Conservation (phyloP, 2,113 vertebrate species). For the Aix galericulata region DNA sequence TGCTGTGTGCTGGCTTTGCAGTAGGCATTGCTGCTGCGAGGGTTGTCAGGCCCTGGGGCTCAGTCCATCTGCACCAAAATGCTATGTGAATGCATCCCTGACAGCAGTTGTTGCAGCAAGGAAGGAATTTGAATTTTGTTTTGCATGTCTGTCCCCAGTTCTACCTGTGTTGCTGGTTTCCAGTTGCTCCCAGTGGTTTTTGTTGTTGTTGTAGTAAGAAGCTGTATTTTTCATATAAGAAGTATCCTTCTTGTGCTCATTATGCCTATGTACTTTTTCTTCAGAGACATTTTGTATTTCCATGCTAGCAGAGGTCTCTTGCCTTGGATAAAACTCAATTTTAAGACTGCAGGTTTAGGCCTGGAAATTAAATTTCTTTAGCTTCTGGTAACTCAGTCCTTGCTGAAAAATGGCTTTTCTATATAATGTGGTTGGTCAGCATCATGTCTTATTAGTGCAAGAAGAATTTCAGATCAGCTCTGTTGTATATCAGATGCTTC, state of each 20-base stretch:
- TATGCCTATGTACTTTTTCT: neutral
- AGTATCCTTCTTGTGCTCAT: neutral
- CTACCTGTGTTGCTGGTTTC: neutral
- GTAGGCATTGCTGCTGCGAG: neutral
- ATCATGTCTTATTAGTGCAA: neutral
- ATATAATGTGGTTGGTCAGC: neutral
- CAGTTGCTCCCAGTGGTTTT: conserved; percentile 1
- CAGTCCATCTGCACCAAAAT: neutral
- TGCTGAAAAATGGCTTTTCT: conserved; percentile 18
- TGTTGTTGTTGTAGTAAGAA: conserved; percentile 5
- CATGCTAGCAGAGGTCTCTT: neutral
- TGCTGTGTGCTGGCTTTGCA: accelerated
- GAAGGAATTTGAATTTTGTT: neutral
- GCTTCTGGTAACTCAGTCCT: neutral
- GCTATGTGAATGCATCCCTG: neutral
- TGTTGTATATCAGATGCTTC: neutral
- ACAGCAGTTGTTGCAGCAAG: neutral
- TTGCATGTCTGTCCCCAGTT: accelerated
- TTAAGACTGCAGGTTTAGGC: neutral
- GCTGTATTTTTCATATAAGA: neutral
- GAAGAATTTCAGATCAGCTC: neutral
- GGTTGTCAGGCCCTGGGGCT: neutral
- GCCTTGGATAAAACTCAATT: neutral
- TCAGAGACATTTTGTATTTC: neutral
- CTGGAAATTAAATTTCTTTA: conserved; percentile 26